Base-by-base conservation (phyloP, 2,113 vertebrate species). In the Ophiodon elongatus region DNA sequence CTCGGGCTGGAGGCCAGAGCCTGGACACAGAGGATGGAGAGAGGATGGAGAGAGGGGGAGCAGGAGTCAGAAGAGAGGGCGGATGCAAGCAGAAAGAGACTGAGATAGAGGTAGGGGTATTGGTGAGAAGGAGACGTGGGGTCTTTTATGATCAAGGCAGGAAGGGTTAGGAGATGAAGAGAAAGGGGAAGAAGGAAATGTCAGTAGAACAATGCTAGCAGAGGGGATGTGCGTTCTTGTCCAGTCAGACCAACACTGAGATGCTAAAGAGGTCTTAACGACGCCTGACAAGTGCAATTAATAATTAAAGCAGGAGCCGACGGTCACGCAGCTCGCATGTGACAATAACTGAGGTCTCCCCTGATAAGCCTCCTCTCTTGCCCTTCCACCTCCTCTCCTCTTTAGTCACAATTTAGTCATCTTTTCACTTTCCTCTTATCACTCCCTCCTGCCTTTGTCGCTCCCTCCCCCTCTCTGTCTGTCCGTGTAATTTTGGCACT, bases 261-360 rank as follows among this genome's bases (percentile, higher is more conserved):
- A 96, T 93, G 95, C 94, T 96, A 96, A 96, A 96, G 95, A 96
- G 95, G 95, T 96, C 96, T 96, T 96, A 97, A 96, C 96, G 95
- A 95, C 78, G 95, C 91, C 95, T 96, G 96, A 97, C 96, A 96
- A 97, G 96, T 95, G 93, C 95, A 96, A 96, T 97, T 97, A 97
- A 97, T 97, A 97, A 97, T 97, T 97, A 96, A 96, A 96, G 93
- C 94, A 92, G 94, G 94, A 95, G 93, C 94, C 80, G 87, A 92
- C 90, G 95, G 95, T 96, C 95, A 93, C 89, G 91, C 91, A 94
- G 93, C 89, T 94, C 94, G 92, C 95, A 93, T 94, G 95, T 95
- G 96, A 96, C 95, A 95, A 94, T 96, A 93, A 93, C 90, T 85
- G 70, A 93, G 93, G 92, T 94, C 92, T 93, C 92, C 93, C 89